Evolutionary conservation across 2,888 invertebrate genomes (phyloP), one percentile per base, ranked within the genome.

Genomic region (Cephus runcator): DNA sequence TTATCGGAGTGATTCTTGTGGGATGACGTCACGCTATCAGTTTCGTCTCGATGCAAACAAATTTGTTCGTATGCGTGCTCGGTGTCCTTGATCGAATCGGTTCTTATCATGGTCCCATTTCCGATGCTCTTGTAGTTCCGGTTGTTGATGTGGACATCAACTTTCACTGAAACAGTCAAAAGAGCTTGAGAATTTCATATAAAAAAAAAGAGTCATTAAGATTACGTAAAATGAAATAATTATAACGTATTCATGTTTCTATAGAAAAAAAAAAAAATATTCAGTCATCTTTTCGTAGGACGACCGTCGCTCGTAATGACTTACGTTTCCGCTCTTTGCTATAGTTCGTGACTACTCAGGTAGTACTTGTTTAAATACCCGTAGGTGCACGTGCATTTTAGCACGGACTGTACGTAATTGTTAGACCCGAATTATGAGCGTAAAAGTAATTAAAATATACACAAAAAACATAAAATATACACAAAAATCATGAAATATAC

Each of bases 111-210:
- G 78, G 86, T 88, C 83, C 90, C 90, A 83, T 90, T 90, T 79
- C 81, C 82, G 35, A 76, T 87, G 82, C 79, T 88, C 87, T 75
- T 85, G 82, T 83, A 86, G 81, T 83, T 83, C 73, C 87, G 88
- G 83, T 90, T 89, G 85, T 90, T 90, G 84, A 92, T 90, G 92
- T 97, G 97, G 76, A 97, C 95, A 92, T 97, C 97, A 73, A 96
- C 97, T 94, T 97, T 96, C 84, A 97, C 97, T 96, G 93, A 23
- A 86, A 87, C 68, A 89, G 90, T 56, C 56, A 23, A 23, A 56
- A 23, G 23, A 9, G 9, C 2, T 6, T 23, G 0, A 6, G 23
- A 15, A 9, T 23, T 15, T 56, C 23, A 9, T 23, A 2, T 56
- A 56, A 56, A 23, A 56, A 40, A 0, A 23, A 23, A 56, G 56